Evolutionary conservation across 1,140 invertebrate genomes (phyloP).

Genomic region (Ceratoteleas bidentatus): DNA sequence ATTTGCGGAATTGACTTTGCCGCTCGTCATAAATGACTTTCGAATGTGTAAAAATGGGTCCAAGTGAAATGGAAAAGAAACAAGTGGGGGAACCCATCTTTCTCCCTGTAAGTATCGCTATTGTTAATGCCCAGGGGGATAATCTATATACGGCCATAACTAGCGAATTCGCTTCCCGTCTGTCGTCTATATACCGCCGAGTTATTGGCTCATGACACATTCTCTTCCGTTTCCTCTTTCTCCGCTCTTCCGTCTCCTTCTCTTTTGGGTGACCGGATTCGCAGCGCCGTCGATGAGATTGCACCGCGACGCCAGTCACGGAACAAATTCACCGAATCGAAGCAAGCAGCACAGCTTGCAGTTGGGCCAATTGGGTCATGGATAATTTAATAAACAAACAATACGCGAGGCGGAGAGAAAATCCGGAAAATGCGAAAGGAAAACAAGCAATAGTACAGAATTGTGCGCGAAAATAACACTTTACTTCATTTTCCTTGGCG

Average conservation of each 20-base stretch:
- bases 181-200: slow-evolving; percentile 58
- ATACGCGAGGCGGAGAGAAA: slow-evolving; percentile 62
- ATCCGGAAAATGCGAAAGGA: slow-evolving; percentile 31
- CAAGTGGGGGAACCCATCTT: slow-evolving; percentile 20
- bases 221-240: slow-evolving; percentile 58
- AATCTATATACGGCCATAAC: slow-evolving; percentile 69
- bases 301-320: slow-evolving; percentile 55
- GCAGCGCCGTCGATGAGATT: slow-evolving; percentile 52
- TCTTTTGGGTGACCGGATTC: slow-evolving; percentile 45
- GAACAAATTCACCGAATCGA: slow-evolving; percentile 57
- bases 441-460: slow-evolving; percentile 40
- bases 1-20: slow-evolving; percentile 17
- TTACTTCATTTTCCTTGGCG: slow-evolving; percentile 21
- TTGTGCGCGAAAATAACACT: slow-evolving; percentile 32
- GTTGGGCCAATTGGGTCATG: slow-evolving; percentile 70
- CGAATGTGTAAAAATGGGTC: slow-evolving; percentile 18
- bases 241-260: slow-evolving; percentile 48
- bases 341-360: slow-evolving; percentile 58
- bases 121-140: slow-evolving; percentile 66
- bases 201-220: slow-evolving; percentile 63
- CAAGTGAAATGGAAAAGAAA: slow-evolving; percentile 8
- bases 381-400: slow-evolving; percentile 71
- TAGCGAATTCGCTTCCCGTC: slow-evolving; percentile 66
- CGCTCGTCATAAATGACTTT: slow-evolving; percentile 11
- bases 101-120: slow-evolving; percentile 40